These are phyloP conservation scores for Platyscapa corneri DNA, from an alignment of 1,140 invertebrate genomes.

Conservation along the genomic window DNA sequence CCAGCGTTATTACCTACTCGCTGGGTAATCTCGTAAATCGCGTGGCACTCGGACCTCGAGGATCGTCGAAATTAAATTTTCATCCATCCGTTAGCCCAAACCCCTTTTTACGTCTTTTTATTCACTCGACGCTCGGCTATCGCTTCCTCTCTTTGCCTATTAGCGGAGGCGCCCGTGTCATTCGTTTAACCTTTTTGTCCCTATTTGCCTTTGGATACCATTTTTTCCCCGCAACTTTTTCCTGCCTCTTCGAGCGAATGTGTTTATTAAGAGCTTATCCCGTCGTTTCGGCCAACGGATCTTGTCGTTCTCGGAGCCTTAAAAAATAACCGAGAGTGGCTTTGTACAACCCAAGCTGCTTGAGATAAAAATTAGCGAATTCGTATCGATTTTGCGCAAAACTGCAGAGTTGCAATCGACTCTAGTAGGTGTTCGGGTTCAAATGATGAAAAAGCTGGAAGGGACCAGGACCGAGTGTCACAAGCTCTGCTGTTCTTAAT, in stretches of 20 bases:
- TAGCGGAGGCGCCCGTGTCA: neutral
- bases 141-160: constrained; percentile 10
- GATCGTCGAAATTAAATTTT: constrained; percentile 65
- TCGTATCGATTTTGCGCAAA: no score
- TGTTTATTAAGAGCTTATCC: constrained; percentile 16
- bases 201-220: neutral
- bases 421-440: no score
- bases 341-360: no score
- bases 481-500: no score
- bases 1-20: constrained; percentile 58
- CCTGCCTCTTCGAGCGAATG: neutral
- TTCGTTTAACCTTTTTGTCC: neutral
- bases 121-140: neutral
- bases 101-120: constrained; percentile 33
- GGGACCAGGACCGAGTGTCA: no score
- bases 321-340: no score
- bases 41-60: constrained; percentile 46
- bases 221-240: neutral
- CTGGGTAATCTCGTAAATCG: constrained; percentile 60
- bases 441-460: no score
- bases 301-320: no score
- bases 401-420: no score
- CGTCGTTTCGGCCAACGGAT: no score
- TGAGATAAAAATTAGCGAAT: no score
- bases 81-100: constrained; percentile 51